phyloP scores from a whole-genome alignment of 2,888 invertebrate species.

The Gastracanthus pulcherrimus region DNA sequence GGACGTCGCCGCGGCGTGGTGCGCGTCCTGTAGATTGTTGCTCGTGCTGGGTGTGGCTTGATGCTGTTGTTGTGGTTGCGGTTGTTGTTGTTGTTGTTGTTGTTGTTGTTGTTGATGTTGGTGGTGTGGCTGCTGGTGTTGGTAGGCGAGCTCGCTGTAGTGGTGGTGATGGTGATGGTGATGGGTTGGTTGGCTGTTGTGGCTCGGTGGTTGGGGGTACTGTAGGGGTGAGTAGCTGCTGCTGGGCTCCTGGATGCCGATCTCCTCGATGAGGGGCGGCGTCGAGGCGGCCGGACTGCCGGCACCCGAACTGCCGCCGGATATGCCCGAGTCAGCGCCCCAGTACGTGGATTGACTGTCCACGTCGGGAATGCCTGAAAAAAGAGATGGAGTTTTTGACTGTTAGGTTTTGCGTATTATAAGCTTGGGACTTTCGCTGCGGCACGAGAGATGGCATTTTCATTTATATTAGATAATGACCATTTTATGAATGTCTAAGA shows the following conservation, averaged over 20 bases:
- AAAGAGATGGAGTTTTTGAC: neutral
- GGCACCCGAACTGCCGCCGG: conserved; percentile 74
- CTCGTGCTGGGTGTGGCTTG: neutral
- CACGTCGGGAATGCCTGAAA: conserved; percentile 65
- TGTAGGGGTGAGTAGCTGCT: conserved; percentile 64
- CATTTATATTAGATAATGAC: no score
- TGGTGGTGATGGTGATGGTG: conserved; percentile 58
- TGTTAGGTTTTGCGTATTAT: no score
- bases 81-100: conserved; percentile 12
- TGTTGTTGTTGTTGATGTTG: conserved; percentile 44
- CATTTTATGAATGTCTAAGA: no score
- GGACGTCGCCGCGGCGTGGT: neutral
- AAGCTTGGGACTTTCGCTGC: no score
- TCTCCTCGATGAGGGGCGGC: conserved; percentile 74
- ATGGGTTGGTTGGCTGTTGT: conserved; percentile 54
- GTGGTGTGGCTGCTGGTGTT: conserved; percentile 52
- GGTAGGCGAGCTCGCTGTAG: conserved; percentile 39
- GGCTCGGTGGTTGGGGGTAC: conserved; percentile 64
- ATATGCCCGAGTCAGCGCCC: conserved; percentile 75
- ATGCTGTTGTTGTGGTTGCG: conserved; percentile 4
- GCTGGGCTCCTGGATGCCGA: conserved; percentile 70
- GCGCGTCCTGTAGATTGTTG: no score
- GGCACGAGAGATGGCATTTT: no score
- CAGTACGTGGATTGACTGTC: conserved; percentile 74
- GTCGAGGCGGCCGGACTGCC: conserved; percentile 75